phyloP scores from a whole-genome alignment of 2,888 invertebrate species.

The Proisotoma minuta region DNA sequence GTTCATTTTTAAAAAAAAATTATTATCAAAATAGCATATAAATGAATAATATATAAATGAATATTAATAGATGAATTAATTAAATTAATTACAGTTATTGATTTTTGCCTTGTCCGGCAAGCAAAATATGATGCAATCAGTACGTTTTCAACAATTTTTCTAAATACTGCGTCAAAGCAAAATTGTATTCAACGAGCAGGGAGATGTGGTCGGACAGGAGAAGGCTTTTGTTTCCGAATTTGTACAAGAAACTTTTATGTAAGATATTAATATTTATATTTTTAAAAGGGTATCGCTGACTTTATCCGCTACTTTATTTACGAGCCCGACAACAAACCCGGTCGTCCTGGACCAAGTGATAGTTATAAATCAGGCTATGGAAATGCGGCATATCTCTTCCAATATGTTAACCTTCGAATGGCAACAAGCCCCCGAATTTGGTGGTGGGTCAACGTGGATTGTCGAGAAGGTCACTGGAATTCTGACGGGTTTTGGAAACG shows the following conservation, averaged over 20 bases:
- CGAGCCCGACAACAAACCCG: conserved; percentile 28
- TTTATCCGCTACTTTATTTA: no score
- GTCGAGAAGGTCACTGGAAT: conserved; percentile 30
- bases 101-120: neutral
- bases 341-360: conserved; percentile 22
- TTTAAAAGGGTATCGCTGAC: no score
- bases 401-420: no score
- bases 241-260: neutral
- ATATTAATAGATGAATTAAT: neutral
- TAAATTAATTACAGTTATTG: neutral
- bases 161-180: neutral
- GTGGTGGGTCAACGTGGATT: conserved; percentile 36
- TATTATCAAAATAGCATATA: no score
- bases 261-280: no score
- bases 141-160: neutral
- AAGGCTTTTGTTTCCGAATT: neutral
- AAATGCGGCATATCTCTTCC: conserved; percentile 33
- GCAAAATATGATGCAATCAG: neutral
- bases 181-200: neutral
- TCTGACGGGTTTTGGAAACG: conserved; percentile 22
- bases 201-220: neutral
- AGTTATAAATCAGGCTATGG: conserved; percentile 32
- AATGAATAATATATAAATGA: no score
- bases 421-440: no score
- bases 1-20: no score